phyloP scores from a whole-genome alignment of 2,113 vertebrate species.

The Rousettus leschenaultii region DNA sequence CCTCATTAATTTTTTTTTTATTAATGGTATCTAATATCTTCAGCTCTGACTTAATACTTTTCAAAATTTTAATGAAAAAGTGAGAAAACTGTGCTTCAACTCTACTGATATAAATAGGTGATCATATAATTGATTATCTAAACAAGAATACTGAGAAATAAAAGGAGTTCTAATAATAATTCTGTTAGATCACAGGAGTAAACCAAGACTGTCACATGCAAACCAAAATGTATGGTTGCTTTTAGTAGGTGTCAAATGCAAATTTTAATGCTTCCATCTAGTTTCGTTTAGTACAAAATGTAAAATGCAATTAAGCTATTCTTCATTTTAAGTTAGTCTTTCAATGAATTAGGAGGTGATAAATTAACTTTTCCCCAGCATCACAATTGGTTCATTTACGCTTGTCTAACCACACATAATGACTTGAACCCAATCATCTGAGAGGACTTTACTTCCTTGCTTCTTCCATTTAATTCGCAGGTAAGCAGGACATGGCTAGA shows the following conservation, averaged over 20 bases:
- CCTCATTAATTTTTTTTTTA: neutral
- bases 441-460: accelerated
- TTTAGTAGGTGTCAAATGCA: neutral
- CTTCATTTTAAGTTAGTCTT: neutral
- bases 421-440: too few relatives aligned
- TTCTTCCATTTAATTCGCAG: neutral
- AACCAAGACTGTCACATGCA: neutral
- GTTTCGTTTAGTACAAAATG: neutral
- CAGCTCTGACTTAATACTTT: neutral
- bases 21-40: neutral
- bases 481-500: neutral
- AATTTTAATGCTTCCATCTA: neutral
- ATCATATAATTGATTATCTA: neutral
- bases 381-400: neutral
- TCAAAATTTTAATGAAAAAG: neutral
- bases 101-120: neutral
- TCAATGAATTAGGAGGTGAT: neutral
- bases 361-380: neutral
- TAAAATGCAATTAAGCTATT: neutral
- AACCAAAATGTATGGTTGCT: neutral
- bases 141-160: neutral
- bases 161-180: neutral
- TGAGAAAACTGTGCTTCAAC: neutral
- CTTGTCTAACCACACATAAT: neutral
- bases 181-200: too few relatives aligned